A percentile compares a stretch with the other conserved stretches of the same genome.
phyloP scores from a whole-genome alignment of 2,888 invertebrate species.

The Eupithecia exiguata region DNA sequence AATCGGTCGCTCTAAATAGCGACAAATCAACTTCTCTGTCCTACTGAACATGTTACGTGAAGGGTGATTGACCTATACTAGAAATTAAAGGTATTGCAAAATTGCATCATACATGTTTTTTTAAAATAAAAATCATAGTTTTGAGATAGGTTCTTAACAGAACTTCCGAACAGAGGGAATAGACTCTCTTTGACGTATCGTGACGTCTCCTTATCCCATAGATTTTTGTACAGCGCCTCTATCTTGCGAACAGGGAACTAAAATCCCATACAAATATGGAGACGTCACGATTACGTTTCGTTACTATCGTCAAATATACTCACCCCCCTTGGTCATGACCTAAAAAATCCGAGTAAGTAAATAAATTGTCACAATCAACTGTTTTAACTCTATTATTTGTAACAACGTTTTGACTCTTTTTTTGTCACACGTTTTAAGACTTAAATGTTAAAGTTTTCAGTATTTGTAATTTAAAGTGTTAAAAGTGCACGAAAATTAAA shows the following conservation, averaged over 20 bases:
- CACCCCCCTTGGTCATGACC: not conserved
- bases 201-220: too few relatives aligned
- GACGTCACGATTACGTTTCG: too few relatives aligned
- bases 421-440: conserved; percentile 30
- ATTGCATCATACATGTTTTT: not conserved
- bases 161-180: not conserved
- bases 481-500: conserved; percentile 63
- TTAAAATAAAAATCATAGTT: not conserved
- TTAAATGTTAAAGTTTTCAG: conserved; percentile 36
- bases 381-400: not conserved
- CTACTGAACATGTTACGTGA: not conserved
- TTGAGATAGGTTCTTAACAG: not conserved
- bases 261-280: too few relatives aligned
- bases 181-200: too few relatives aligned
- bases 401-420: not conserved
- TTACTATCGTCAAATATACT: too few relatives aligned
- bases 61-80: not conserved
- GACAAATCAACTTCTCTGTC: not conserved
- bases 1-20: not conserved
- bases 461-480: conserved; percentile 50
- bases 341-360: not conserved
- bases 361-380: not conserved
- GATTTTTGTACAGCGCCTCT: too few relatives aligned
- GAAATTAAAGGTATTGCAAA: not conserved
- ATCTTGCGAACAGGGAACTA: too few relatives aligned